Conservation (phyloP, 1,140 invertebrate species). For the Olivierus martensii region DNA sequence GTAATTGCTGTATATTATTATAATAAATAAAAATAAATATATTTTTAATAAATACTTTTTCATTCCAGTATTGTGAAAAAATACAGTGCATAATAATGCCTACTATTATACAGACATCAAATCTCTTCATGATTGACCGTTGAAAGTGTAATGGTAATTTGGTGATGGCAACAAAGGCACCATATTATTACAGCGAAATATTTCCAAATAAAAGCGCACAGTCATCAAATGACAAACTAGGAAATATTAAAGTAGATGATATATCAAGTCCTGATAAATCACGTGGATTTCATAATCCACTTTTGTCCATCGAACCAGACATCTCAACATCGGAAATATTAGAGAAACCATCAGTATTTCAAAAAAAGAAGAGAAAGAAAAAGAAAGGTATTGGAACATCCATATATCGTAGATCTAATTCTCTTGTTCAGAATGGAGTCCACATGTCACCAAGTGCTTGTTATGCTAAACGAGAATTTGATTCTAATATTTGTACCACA, state of each 20-base stretch:
- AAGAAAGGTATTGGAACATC: constrained; percentile 7
- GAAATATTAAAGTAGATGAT: neutral
- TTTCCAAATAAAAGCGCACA: constrained; percentile 3
- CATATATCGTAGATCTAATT: constrained; percentile 13
- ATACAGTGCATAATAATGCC: no score
- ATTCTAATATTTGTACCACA: neutral
- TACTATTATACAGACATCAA: no score
- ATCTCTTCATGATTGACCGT: no score
- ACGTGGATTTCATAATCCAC: constrained; percentile 20
- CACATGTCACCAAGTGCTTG: constrained; percentile 6
- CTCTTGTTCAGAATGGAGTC: constrained; percentile 12
- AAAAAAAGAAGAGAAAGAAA: constrained; percentile 17
- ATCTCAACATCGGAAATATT: constrained; percentile 10
- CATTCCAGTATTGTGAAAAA: no score
- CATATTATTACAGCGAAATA: constrained; percentile 19
- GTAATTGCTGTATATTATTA: no score
- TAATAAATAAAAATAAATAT: no score
- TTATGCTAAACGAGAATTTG: constrained; percentile 7
- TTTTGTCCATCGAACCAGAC: constrained; percentile 20
- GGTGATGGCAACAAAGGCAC: constrained; percentile 17
- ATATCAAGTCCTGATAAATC: constrained; percentile 12
- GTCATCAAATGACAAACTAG: constrained; percentile 5
- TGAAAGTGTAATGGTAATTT: constrained; percentile 5
- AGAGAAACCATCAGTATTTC: constrained; percentile 5
- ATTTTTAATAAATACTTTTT: no score